These are phyloP conservation scores for Drosophila setifemur DNA, from an alignment of 1,140 invertebrate species.

Conservation along the genomic window DNA sequence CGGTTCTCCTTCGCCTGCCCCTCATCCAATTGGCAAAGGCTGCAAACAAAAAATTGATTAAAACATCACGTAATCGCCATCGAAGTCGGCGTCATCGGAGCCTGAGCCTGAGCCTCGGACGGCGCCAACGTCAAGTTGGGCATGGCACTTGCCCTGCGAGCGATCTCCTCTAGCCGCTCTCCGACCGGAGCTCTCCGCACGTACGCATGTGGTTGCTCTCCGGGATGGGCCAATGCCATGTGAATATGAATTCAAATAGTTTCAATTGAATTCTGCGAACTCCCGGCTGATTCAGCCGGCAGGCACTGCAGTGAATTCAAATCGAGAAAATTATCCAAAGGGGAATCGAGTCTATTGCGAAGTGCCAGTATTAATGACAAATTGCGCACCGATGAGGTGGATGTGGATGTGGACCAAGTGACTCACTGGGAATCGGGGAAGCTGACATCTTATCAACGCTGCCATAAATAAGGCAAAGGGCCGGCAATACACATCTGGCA, in stretches of 20 bases:
- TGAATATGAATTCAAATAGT: constrained; percentile 63
- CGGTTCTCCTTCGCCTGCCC: too few species aligned
- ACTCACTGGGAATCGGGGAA: constrained; percentile 42
- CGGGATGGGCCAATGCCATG: not conserved
- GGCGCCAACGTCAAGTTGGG: constrained; percentile 45
- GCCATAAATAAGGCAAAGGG: constrained; percentile 62
- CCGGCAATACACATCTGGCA: constrained; percentile 16
- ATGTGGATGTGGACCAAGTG: constrained; percentile 41
- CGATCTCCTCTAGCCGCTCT: constrained; percentile 15
- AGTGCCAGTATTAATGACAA: too few species aligned
- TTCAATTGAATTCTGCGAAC: constrained; percentile 56
- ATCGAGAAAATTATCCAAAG: constrained; percentile 32
- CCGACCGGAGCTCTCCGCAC: constrained; percentile 48
- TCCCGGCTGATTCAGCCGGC: constrained; percentile 46
- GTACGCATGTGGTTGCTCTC: constrained; percentile 54
- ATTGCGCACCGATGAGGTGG: constrained; percentile 42
- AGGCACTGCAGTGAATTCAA: constrained; percentile 42
- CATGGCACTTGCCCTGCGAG: constrained; percentile 2
- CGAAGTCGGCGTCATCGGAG: constrained; percentile 17
- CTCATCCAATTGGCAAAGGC: constrained; percentile 37
- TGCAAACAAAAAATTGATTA: constrained; percentile 69
- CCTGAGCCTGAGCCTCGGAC: constrained; percentile 17
- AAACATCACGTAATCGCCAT: constrained; percentile 75
- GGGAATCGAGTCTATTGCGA: too few species aligned
- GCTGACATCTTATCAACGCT: constrained; percentile 64